These are phyloP conservation scores for Aurelia coerulea DNA, from an alignment of 30 jellyfish, hydroid and myxozoan genomes.

Conservation along the genomic window DNA sequence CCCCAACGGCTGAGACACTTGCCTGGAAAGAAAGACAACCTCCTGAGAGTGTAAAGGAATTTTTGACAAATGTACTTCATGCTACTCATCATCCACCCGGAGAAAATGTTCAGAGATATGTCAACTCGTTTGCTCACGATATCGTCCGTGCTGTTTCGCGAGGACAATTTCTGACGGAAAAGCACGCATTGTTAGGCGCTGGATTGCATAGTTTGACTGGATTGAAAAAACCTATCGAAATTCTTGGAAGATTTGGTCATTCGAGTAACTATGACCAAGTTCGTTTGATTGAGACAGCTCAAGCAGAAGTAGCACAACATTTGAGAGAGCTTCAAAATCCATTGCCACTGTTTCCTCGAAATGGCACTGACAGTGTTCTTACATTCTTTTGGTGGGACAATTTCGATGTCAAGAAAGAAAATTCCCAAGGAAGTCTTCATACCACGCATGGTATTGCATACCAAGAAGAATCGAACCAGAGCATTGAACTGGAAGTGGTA, in stretches of 20 bases:
- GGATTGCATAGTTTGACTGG: too few species aligned
- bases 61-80: too few species aligned
- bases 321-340: constrained; percentile 38
- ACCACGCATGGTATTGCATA: constrained; percentile 24
- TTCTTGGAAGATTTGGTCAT: too few species aligned
- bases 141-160: too few species aligned
- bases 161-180: too few species aligned
- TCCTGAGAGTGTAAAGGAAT: too few species aligned
- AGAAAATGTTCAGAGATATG: too few species aligned
- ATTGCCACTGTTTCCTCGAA: constrained; percentile 43
- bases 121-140: too few species aligned
- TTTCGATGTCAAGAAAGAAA: constrained; percentile 25
- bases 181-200: too few species aligned
- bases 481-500: neutral
- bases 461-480: neutral
- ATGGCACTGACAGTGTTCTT: constrained; percentile 6
- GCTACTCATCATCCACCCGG: too few species aligned
- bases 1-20: constrained; percentile 41
- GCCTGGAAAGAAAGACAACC: constrained; percentile 29
- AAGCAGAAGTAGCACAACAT: constrained; percentile 2
- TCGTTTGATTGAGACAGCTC: constrained; percentile 1
- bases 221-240: too few species aligned
- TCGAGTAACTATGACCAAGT: too few species aligned
- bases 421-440: constrained; percentile 23
- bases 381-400: constrained; percentile 66